Conservation (phyloP, 2,113 vertebrate genomes). For the Pardalotus punctatus region DNA sequence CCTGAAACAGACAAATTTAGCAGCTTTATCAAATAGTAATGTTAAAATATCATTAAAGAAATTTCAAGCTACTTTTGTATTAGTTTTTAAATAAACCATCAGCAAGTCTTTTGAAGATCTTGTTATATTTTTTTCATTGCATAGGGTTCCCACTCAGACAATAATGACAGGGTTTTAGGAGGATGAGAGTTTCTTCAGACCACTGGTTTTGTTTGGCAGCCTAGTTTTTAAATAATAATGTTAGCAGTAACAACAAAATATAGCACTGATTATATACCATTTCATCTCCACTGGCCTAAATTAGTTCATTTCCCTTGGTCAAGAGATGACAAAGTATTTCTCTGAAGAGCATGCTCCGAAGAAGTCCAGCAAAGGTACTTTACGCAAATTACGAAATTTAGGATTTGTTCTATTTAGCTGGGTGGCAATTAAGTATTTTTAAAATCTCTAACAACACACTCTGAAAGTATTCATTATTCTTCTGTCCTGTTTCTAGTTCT, state of each 20-base stretch:
- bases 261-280: slow-evolving; percentile 67
- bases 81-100: neutral
- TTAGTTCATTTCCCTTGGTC: slow-evolving; percentile 18
- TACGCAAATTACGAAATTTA: neutral
- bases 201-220: slow-evolving; percentile 62
- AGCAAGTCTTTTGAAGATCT: neutral
- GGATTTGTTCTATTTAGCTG: neutral
- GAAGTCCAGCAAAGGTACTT: neutral
- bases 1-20: neutral
- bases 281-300: neutral
- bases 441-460: neutral
- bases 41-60: neutral
- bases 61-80: neutral
- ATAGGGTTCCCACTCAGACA: neutral
- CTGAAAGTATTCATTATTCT: neutral
- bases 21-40: neutral
- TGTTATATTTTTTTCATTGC: neutral
- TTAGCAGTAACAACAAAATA: slow-evolving; percentile 72
- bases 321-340: neutral
- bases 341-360: neutral
- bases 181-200: slow-evolving; percentile 61
- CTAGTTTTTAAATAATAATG: slow-evolving; percentile 55
- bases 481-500: neutral
- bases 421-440: neutral
- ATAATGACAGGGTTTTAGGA: slow-evolving; percentile 65